Evolutionary conservation across 2,113 vertebrate species (phyloP).

Genomic region (Crypturellus undulatus): DNA sequence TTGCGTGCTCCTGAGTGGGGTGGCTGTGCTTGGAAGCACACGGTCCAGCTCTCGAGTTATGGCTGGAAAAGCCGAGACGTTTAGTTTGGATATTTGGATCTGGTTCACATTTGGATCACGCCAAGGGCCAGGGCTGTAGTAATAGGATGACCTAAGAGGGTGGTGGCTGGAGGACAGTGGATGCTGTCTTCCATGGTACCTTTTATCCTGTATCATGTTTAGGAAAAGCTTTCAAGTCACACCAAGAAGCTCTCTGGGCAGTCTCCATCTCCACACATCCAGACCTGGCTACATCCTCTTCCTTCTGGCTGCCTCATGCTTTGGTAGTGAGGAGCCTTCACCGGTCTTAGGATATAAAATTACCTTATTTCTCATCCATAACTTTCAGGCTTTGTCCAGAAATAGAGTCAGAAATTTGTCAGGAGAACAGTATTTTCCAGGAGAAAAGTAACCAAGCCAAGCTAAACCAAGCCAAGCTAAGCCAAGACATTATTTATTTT

Average conservation of each 20-base stretch:
- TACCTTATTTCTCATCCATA: not conserved
- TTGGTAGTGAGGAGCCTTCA: not conserved
- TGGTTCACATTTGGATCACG: not conserved
- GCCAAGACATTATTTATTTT: not conserved
- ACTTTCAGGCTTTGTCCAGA: not conserved
- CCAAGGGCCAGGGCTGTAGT: not conserved
- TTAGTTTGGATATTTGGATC: too few species aligned
- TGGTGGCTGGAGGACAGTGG: not conserved
- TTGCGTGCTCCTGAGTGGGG: rapidly evolving
- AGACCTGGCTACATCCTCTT: not conserved
- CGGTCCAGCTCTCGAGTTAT: not conserved
- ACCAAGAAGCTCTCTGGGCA: not conserved
- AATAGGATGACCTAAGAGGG: not conserved
- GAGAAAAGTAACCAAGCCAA: not conserved
- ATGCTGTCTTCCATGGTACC: not conserved
- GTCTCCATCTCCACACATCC: not conserved
- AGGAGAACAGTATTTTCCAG: constrained; percentile 36
- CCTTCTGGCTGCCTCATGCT: not conserved
- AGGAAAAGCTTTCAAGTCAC: not conserved
- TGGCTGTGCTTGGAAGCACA: not conserved
- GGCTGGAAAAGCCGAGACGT: not conserved
- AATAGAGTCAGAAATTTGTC: not conserved
- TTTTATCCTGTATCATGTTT: not conserved
- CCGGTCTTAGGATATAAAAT: not conserved
- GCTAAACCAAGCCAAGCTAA: not conserved